Percentiles rank a stretch among this genome's conserved stretches.
These are phyloP conservation scores for Nowickia ferox DNA, from an alignment of 2,888 invertebrate species.

Conservation along the genomic window DNA sequence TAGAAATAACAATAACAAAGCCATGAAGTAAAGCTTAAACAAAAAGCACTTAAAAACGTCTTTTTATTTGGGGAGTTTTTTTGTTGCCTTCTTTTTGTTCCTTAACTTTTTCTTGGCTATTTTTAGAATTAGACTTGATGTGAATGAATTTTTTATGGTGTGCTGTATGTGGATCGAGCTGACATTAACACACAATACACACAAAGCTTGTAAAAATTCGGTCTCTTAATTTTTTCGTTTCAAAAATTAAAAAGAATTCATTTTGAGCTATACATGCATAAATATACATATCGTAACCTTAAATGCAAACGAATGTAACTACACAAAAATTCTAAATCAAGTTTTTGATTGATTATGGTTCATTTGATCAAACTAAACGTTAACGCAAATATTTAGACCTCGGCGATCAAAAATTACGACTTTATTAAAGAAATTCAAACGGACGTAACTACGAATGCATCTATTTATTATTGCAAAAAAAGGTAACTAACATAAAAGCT, in stretches of 20 bases:
- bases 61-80: conserved; percentile 35
- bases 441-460: no score
- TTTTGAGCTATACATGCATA: background rate
- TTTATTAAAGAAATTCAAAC: no score
- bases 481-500: no score
- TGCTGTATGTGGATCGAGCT: conserved; percentile 1
- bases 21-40: conserved; percentile 48
- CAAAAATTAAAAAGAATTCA: conserved; percentile 14
- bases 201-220: background rate
- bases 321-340: no score
- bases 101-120: conserved; percentile 46
- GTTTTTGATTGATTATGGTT: no score
- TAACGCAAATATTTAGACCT: no score
- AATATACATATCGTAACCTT: no score
- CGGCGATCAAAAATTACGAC: no score
- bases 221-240: conserved; percentile 3
- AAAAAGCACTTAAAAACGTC: conserved; percentile 37
- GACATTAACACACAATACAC: background rate
- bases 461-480: no score
- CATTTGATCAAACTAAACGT: no score
- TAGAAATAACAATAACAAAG: conserved; percentile 43
- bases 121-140: conserved; percentile 64
- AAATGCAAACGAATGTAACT: no score
- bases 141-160: conserved; percentile 63
- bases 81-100: conserved; percentile 16